phyloP scores from a whole-genome alignment of 1,140 invertebrate genomes.

The Atta texana region DNA sequence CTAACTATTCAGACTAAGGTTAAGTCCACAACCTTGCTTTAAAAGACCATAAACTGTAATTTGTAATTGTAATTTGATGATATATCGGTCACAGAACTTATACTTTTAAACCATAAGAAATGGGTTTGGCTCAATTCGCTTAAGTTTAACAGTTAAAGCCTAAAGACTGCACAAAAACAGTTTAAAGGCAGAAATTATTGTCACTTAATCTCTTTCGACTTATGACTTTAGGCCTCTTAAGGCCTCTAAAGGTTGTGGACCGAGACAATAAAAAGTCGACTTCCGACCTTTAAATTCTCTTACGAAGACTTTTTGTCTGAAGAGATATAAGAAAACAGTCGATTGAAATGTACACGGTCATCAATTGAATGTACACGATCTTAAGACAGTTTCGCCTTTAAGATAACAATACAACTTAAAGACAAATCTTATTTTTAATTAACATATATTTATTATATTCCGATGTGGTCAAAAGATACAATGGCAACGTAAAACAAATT shows the following conservation, averaged over 20 bases:
- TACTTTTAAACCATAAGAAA: no score
- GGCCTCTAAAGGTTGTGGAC: no score
- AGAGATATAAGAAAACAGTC: constrained; percentile 18
- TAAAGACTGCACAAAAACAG: no score
- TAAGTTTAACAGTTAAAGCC: no score
- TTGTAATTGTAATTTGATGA: no score
- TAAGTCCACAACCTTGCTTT: no score
- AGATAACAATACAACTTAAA: neutral
- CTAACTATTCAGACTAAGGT: neutral
- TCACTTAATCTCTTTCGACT: no score
- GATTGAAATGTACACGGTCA: neutral
- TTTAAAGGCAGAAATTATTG: no score
- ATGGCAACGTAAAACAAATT: neutral
- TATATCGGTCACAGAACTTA: no score
- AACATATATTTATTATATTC: neutral
- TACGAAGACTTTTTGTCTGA: neutral
- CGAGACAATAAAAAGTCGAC: neutral
- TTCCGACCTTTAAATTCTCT: neutral
- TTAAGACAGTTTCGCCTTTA: neutral
- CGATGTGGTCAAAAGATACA: neutral
- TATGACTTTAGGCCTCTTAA: no score
- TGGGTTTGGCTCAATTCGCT: no score
- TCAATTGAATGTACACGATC: neutral
- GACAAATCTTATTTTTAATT: neutral
- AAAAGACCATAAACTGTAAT: no score